Percentiles rank a stretch among this genome's conserved stretches.
Evolutionary conservation across 2,888 invertebrate genomes (phyloP).

Genomic region (Eristalis pertinax): DNA sequence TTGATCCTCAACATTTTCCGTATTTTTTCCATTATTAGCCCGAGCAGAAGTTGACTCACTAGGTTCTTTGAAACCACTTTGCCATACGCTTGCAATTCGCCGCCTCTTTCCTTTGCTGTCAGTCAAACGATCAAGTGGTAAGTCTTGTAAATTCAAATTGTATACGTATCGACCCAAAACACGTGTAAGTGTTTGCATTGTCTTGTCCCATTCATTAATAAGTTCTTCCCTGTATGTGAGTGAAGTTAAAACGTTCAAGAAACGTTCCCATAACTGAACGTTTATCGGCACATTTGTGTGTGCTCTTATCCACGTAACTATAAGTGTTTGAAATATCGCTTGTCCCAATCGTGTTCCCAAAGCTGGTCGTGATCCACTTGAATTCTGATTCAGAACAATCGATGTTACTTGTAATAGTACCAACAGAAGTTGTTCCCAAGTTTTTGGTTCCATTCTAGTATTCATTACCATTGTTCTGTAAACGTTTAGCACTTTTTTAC

Average conservation of each 20-base stretch:
- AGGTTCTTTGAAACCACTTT: conserved; percentile 73
- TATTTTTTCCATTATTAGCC: conserved; percentile 64
- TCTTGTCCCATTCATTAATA: conserved; percentile 98
- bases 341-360: conserved; percentile 91
- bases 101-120: conserved; percentile 89
- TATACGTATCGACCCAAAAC: conserved; percentile 98
- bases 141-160: conserved; percentile 93
- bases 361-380: conserved; percentile 86
- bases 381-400: conserved; percentile 90
- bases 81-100: conserved; percentile 82
- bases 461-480: conserved; percentile 99
- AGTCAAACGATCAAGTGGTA: conserved; percentile 89
- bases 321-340: conserved; percentile 94
- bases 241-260: conserved; percentile 92
- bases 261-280: conserved; percentile 95
- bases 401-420: conserved; percentile 96
- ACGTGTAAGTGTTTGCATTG: conserved; percentile 97
- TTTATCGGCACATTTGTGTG: conserved; percentile 96
- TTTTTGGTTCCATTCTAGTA: conserved; percentile 93
- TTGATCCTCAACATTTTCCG: conserved; percentile 48
- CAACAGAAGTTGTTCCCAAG: conserved; percentile 94
- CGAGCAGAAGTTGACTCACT: conserved; percentile 45
- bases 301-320: conserved; percentile 99
- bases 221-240: conserved; percentile 97
- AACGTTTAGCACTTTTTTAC: conserved; percentile 97